Conservation (phyloP, 1,140 invertebrate species). For the Penaeus indicus region DNA sequence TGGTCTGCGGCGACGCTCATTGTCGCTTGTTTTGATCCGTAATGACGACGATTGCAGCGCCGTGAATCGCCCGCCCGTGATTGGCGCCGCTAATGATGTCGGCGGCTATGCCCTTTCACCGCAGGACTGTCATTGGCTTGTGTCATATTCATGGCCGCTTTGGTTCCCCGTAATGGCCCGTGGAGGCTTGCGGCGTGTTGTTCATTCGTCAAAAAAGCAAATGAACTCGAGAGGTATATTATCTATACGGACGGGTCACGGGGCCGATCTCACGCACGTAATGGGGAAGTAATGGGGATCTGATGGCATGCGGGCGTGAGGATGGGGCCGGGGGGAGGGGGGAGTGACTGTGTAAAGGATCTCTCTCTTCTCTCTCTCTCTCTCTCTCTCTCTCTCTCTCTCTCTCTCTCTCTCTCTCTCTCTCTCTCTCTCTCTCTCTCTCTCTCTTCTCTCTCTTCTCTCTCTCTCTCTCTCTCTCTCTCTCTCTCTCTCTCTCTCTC, state of each 20-base stretch:
- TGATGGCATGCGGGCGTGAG: too few species aligned
- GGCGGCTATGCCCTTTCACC: background rate
- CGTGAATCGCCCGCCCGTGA: background rate
- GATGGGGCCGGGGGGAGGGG: too few species aligned
- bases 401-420: slow-evolving; percentile 33
- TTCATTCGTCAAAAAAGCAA: slow-evolving; percentile 32
- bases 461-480: slow-evolving; percentile 2
- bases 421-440: slow-evolving; percentile 18
- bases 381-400: slow-evolving; percentile 10
- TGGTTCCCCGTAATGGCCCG: slow-evolving; percentile 20
- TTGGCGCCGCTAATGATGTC: background rate
- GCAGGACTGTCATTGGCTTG: slow-evolving; percentile 20
- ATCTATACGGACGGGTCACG: too few species aligned
- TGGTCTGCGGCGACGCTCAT: slow-evolving; percentile 36
- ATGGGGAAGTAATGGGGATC: too few species aligned
- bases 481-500: background rate
- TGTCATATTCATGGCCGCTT: slow-evolving; percentile 12
- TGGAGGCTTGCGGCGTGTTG: slow-evolving; percentile 32
- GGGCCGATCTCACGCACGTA: too few species aligned
- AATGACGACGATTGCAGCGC: slow-evolving; percentile 46
- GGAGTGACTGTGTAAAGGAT: background rate
- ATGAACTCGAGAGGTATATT: too few species aligned
- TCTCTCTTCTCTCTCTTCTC: too few species aligned
- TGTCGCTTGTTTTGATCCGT: slow-evolving; percentile 47
- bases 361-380: background rate